Evolutionary conservation across 1,140 invertebrate genomes (phyloP), one percentile per base, ranked within the genome.

Genomic region (Eriosoma lanigerum): DNA sequence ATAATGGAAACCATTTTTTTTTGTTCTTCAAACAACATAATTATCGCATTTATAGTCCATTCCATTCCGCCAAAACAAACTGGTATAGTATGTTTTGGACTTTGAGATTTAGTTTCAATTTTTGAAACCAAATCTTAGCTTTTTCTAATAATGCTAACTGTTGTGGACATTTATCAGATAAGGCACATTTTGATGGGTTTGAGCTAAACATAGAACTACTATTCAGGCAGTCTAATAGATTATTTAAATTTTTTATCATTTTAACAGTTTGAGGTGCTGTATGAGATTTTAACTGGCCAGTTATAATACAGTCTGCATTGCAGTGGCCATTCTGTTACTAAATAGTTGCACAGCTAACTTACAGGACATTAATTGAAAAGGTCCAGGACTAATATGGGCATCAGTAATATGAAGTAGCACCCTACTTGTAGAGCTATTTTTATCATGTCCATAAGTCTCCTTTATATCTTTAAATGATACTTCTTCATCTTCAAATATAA

Each of bases 321-420:
- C 60, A 32, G 29, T 38, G 15, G 26, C 60, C 15, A 64, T 26
- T 32, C 26, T 32, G 19, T 64, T 32, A 32, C 29, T 64, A 64
- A 64, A 32, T 32, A 64, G 10, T 64, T 64, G 60, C 60, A 64
- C 13, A 15, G 60, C 60, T 32, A 64, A 64, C 26, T 66, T 66
- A n/a, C 62, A 66, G 9, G 38, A 66, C 32, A 66, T 66, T 32
- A 66, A 44, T 66, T 44, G 62, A 3, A 66, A 66, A 3, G 62
- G 62, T 6, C 62, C 62, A 19, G 19, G 19, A n/a, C n/a, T 66
- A 38, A 44, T 66, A 21, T 66, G 38, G 15, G 17, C n/a, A 17
- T 66, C n/a, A 3, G 62, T 66, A 44, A 66, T 66, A 21, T 66
- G 15, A n/a, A 44, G 32, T 64, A 64, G 5, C 26, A 13, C 29